Base-by-base conservation (phyloP, 2,888 invertebrate genomes). In the Yponomeuta cagnagella region DNA sequence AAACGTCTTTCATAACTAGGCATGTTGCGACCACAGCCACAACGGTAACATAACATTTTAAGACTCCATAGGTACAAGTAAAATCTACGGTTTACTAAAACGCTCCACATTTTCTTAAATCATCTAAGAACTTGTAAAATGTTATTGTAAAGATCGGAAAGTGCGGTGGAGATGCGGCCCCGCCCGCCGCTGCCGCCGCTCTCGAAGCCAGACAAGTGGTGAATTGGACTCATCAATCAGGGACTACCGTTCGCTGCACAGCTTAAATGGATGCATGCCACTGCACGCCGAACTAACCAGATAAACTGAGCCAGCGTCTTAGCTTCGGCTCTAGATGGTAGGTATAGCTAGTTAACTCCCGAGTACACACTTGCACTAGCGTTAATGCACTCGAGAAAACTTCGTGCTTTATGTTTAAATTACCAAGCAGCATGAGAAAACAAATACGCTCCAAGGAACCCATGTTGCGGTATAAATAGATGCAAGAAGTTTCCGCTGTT, bases 151-250 rank as follows among this genome's bases (percentile, higher is more conserved):
- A 23, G 66, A 63, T 66, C 37, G 67, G 2, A 9, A 43, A 3
- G n/a, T 10, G n/a, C 4, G 31, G 43, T n/a, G 43, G 67, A 37
- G 67, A 15, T 2, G 10, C n/a, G 67, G n/a, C 67, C 15, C 9
- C 37, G 37, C 65, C 12, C 65, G 43, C 65, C 31, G 31, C 65
- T 31, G 65, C 65, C 30, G 63, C 15, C 37, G 23, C 68, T 23
- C 63, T 63, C 68, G 52, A 48, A 48, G 67, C 80, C 78, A 83
- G 85, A 80, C 85, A 83, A 86, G 84, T 85, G 82, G 86, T 83
- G 86, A 85, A 89, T 88, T 88, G 87, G 82, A 84, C 79, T 86
- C 88, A 90, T 90, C 89, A 89, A 90, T 90, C 89, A 88, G 83
- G 73, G 73, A 74, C 76, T 76, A 79, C 80, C 82, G 82, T 82